Conservation (phyloP, 2,797 vertebrate genomes). For the Alcedo quadribrachys region DNA sequence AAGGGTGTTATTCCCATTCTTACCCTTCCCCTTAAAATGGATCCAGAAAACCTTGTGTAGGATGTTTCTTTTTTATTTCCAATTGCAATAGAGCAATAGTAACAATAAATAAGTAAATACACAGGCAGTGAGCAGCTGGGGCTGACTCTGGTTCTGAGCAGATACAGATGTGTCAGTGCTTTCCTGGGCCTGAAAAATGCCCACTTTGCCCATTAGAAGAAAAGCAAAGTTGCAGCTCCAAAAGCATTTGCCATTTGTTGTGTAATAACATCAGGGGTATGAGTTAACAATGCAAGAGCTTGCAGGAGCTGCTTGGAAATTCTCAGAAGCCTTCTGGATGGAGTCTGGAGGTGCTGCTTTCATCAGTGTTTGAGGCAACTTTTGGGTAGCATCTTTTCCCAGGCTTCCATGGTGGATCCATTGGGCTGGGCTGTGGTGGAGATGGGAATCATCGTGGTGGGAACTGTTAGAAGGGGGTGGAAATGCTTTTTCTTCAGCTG, state of each 20-base stretch:
- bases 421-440: background rate
- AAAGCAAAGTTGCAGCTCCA: background rate
- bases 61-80: background rate
- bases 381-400: background rate
- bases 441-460: rapidly evolving
- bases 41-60: background rate
- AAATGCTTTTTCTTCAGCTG: background rate
- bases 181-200: background rate
- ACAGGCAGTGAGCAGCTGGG: background rate
- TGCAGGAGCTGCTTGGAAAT: background rate
- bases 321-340: background rate
- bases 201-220: background rate
- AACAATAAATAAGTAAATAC: too few species aligned
- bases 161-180: background rate
- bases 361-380: background rate
- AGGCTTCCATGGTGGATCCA: background rate
- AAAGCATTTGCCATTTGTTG: background rate
- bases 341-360: background rate
- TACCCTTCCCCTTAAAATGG: background rate
- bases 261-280: background rate
- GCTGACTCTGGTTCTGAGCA: background rate
- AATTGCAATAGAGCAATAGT: background rate
- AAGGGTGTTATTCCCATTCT: background rate
- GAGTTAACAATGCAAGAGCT: background rate
- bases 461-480: background rate